These are phyloP conservation scores for Carollia perspicillata DNA, from an alignment of 2,113 vertebrate genomes.

Conservation along the genomic window DNA sequence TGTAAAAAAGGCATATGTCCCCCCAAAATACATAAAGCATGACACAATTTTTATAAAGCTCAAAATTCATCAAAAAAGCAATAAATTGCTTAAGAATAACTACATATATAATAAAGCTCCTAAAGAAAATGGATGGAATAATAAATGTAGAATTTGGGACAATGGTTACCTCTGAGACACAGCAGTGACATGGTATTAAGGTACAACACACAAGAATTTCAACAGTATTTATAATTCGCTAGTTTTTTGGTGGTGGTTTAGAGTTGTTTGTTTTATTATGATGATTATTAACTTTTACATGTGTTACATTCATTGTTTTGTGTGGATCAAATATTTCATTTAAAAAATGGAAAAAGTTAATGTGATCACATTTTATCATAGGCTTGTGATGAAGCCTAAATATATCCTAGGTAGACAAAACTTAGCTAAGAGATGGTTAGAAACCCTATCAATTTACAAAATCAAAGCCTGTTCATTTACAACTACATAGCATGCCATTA, in stretches of 20 bases:
- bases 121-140: neutral
- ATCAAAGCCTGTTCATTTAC: conserved; percentile 35
- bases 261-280: neutral
- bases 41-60: neutral
- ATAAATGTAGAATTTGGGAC: neutral
- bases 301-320: neutral
- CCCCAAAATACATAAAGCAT: neutral
- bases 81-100: neutral
- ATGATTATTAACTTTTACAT: neutral
- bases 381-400: neutral
- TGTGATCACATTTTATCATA: conserved; percentile 13
- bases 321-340: neutral
- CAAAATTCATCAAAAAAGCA: neutral
- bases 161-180: neutral
- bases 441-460: conserved; percentile 34
- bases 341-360: neutral
- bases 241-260: neutral
- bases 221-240: neutral
- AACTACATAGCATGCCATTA: neutral
- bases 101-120: neutral
- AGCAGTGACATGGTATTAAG: neutral
- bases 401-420: neutral
- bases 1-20: neutral
- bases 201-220: conserved; percentile 17
- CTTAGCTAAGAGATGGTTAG: conserved; percentile 22